Conservation (phyloP, 2,113 vertebrate genomes). For the Charina bottae region DNA sequence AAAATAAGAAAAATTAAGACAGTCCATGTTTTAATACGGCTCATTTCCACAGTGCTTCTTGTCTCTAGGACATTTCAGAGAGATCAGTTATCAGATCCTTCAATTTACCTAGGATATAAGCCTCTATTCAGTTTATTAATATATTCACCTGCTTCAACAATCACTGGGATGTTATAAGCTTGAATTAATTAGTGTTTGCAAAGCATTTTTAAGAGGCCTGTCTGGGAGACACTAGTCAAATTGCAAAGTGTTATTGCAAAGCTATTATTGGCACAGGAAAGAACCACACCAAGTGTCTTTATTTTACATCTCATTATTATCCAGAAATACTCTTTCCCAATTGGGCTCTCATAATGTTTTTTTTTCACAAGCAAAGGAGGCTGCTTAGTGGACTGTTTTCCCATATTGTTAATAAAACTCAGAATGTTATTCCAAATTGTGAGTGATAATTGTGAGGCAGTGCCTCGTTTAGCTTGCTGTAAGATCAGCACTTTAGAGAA, state of each 20-base stretch:
- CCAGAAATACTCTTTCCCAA: conserved; percentile 53
- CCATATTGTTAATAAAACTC: conserved; percentile 20
- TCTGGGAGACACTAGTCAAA: neutral
- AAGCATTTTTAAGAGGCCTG: conserved; percentile 18
- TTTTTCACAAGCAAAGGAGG: conserved; percentile 38
- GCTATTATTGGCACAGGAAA: conserved; percentile 43
- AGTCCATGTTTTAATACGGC: neutral
- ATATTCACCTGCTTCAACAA: conserved; percentile 53
- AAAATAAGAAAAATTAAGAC: conserved; percentile 5
- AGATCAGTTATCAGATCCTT: conserved; percentile 41
- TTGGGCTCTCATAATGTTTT: conserved; percentile 26
- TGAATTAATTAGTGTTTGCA: conserved; percentile 54
- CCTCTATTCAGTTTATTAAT: conserved; percentile 26
- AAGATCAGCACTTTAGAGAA: accelerated
- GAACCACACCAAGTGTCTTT: conserved; percentile 7
- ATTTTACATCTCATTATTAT: conserved; percentile 47
- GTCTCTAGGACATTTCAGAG: neutral
- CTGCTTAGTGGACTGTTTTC: neutral
- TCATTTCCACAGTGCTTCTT: neutral
- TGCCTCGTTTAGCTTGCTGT: neutral
- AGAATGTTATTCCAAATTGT: conserved; percentile 18
- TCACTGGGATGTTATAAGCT: conserved; percentile 38
- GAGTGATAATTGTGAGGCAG: neutral
- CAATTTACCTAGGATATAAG: conserved; percentile 43
- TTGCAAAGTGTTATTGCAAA: conserved; percentile 20